Evolutionary conservation across 2,888 invertebrate species (phyloP), one percentile per base, ranked within the genome.

Genomic region (Lepeophtheirus nordmannii): DNA sequence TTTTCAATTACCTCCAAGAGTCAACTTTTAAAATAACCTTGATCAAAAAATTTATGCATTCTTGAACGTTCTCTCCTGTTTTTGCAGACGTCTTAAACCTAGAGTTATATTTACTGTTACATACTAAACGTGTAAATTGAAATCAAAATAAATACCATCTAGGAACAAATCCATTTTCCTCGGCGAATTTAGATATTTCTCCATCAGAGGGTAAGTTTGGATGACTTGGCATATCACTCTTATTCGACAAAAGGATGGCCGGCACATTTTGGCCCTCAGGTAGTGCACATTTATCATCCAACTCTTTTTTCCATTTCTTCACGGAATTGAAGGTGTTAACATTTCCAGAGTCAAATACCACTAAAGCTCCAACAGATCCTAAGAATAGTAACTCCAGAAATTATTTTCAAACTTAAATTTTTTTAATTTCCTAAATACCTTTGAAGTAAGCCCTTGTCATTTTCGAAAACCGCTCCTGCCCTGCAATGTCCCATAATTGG

Each of bases 401-500:
- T 46, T 46, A 46, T n/a, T 46, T 17, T 1, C 8, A 46, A 5
- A 46, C 2, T 8, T 46, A 46, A 14, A 41, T 41, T 41, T 14
- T n/a, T n/a, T 30, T 30, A 30, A 30, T 5, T 46, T 46, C 17
- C n/a, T 46, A 8, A 46, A 46, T 5, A 46, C 53, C 53, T 46
- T 46, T 46, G 17, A 22, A 62, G 22, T 62, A 62, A 20, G 62
- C 62, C 41, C 62, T 40, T n/a, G 62, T 62, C 62, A 62, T 62
- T n/a, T 12, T 17, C 5, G 62, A 62, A 22, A 62, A 62, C 20
- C 62, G 62, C 20, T 62, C 62, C 40, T 62, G 62, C 11, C 62
- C 62, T 12, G 62, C 62, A 62, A 62, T 62, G 30, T 62, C 62
- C 62, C 62, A 62, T 10, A 62, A 41, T 41, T 62, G 62, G 7